These are phyloP conservation scores for Sinocyclocheilus rhinocerous DNA, from an alignment of 2,113 vertebrate genomes.

Conservation along the genomic window DNA sequence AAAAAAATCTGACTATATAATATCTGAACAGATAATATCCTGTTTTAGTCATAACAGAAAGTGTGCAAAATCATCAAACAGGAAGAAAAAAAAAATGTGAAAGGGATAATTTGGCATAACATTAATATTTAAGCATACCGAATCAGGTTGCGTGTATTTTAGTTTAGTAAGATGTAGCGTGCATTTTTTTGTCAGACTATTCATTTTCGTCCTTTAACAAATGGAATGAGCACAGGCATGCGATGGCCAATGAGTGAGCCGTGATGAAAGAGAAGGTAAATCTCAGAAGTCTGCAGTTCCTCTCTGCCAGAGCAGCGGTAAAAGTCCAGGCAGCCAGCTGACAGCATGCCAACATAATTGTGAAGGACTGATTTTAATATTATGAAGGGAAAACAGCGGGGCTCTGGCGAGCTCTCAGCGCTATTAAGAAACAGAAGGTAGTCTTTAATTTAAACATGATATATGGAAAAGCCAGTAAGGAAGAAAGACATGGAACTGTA, in stretches of 20 bases:
- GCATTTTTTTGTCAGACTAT: conserved; percentile 45
- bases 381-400: conserved; percentile 64
- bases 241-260: conserved; percentile 45
- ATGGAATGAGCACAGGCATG: conserved; percentile 57
- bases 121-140: conserved; percentile 25
- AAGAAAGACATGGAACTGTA: conserved; percentile 61
- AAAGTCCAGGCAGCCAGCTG: conserved; percentile 56
- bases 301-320: conserved; percentile 63
- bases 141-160: conserved; percentile 28
- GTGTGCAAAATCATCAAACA: neutral
- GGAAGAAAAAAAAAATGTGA: neutral
- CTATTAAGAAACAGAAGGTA: conserved; percentile 58
- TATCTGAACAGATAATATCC: neutral
- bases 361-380: conserved; percentile 69
- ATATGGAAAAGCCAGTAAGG: conserved; percentile 50
- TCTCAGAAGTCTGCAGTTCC: conserved; percentile 49
- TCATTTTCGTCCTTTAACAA: conserved; percentile 59
- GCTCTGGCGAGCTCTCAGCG: conserved; percentile 45
- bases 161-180: conserved; percentile 42
- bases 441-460: conserved; percentile 71
- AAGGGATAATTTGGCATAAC: neutral
- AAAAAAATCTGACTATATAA: neutral
- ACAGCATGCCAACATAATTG: conserved; percentile 66
- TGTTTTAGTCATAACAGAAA: neutral
- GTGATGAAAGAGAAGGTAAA: conserved; percentile 56